Conservation (phyloP, 2,113 vertebrate genomes). For the Cryptomyrus ogoouensis region DNA sequence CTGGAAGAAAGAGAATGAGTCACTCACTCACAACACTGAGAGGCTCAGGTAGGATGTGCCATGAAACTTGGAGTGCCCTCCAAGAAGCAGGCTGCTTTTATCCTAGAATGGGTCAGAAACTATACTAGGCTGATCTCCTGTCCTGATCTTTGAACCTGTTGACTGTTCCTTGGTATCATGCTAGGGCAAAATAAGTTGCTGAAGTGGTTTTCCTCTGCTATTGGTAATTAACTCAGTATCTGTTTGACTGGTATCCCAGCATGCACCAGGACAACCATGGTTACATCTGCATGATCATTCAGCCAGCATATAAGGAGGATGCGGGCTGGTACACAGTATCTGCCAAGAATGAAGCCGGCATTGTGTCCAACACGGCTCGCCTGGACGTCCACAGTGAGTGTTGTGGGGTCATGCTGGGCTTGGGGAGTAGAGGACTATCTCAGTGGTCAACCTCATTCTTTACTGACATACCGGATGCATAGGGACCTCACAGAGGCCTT, state of each 20-base stretch:
- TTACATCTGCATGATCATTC: slow-evolving; percentile 96
- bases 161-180: background rate
- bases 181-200: background rate
- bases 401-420: background rate
- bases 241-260: slow-evolving; percentile 54
- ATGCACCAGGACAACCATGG: slow-evolving; percentile 96
- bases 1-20: slow-evolving; percentile 97
- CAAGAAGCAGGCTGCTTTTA: background rate
- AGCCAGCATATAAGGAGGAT: slow-evolving; percentile 88
- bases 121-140: background rate
- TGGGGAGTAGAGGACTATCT: background rate
- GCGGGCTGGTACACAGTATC: slow-evolving; percentile 96
- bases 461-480: background rate
- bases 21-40: slow-evolving; percentile 93
- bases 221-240: background rate
- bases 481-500: background rate
- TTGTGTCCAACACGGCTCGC: slow-evolving; percentile 90
- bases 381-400: slow-evolving; percentile 83
- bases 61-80: background rate
- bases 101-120: background rate
- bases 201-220: background rate
- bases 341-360: slow-evolving; percentile 95
- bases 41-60: slow-evolving; percentile 73
- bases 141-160: background rate
- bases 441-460: background rate